Percentiles rank a stretch among this genome's conserved stretches.
Evolutionary conservation across 2,113 vertebrate species (phyloP).

Genomic region (Mixornis gularis): DNA sequence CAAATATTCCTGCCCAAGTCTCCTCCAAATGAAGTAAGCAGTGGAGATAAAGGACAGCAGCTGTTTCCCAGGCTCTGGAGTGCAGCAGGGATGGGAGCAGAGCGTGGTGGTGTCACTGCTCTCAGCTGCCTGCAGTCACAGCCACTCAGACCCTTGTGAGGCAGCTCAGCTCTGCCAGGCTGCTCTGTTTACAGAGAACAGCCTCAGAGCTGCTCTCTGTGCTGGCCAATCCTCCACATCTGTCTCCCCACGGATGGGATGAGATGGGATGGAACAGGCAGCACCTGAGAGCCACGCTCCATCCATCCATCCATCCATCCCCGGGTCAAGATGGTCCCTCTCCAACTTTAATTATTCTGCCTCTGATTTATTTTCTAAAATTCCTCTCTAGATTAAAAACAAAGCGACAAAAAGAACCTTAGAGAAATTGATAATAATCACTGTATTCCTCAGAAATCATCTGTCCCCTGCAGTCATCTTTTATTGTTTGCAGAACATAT

Average conservation of each 20-base stretch:
- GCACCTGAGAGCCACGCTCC: background rate
- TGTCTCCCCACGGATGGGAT: background rate
- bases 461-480: background rate
- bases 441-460: background rate
- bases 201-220: background rate
- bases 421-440: background rate
- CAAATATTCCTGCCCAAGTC: background rate
- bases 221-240: slow-evolving; percentile 18
- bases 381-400: background rate
- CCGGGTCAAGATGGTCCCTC: background rate
- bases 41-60: background rate
- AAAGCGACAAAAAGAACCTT: background rate
- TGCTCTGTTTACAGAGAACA: background rate
- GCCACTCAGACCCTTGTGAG: background rate
- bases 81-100: background rate
- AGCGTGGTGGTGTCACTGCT: background rate
- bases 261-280: background rate
- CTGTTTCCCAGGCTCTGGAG: background rate
- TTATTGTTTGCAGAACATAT: background rate
- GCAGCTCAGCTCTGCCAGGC: background rate
- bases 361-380: background rate
- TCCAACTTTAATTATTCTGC: background rate
- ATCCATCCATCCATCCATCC: background rate
- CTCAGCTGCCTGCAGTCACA: background rate
- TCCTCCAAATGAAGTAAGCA: accelerated